A percentile compares a stretch with the other conserved stretches of the same genome.
Conservation (phyloP, 2,797 vertebrate species). For the Hypotaenidia philippensis region DNA sequence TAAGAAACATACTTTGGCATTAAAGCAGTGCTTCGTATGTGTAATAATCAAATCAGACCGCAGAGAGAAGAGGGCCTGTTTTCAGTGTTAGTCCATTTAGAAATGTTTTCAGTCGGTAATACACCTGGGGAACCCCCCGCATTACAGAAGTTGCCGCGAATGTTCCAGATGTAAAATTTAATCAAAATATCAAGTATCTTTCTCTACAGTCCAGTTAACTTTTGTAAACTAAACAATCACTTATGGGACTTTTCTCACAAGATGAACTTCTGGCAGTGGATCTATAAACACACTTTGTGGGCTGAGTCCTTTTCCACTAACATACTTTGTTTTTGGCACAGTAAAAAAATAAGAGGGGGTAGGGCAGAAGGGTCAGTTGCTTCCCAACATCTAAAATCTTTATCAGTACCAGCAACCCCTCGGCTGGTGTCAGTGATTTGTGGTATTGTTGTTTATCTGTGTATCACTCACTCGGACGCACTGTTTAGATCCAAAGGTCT, state of each 20-base stretch:
- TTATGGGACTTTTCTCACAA: not conserved
- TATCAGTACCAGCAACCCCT: slow-evolving; percentile 57
- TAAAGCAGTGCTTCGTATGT: not conserved
- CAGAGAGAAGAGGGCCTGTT: not conserved
- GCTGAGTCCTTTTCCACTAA: slow-evolving; percentile 32
- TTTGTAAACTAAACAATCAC: slow-evolving; percentile 19
- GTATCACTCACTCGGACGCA: slow-evolving; percentile 53
- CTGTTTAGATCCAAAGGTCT: slow-evolving; percentile 77
- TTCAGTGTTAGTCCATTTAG: not conserved
- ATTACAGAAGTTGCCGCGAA: not conserved
- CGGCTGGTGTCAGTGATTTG: slow-evolving; percentile 57
- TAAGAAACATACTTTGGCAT: not conserved
- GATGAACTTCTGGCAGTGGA: slow-evolving; percentile 49
- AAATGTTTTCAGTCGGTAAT: slow-evolving; percentile 8
- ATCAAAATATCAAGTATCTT: not conserved
- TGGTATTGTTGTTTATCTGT: slow-evolving; percentile 74
- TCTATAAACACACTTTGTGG: slow-evolving; percentile 57
- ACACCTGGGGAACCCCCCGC: not conserved
- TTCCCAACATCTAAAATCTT: slow-evolving; percentile 73
- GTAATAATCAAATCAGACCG: not conserved
- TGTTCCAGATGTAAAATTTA: not conserved
- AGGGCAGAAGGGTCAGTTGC: slow-evolving; percentile 2
- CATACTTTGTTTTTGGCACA: slow-evolving; percentile 43
- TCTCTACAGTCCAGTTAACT: slow-evolving; percentile 3
- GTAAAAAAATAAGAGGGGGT: not conserved